These are phyloP conservation scores for Imbricaverruca yamaguchii DNA, from an alignment of 2,888 invertebrate species.

Conservation along the genomic window DNA sequence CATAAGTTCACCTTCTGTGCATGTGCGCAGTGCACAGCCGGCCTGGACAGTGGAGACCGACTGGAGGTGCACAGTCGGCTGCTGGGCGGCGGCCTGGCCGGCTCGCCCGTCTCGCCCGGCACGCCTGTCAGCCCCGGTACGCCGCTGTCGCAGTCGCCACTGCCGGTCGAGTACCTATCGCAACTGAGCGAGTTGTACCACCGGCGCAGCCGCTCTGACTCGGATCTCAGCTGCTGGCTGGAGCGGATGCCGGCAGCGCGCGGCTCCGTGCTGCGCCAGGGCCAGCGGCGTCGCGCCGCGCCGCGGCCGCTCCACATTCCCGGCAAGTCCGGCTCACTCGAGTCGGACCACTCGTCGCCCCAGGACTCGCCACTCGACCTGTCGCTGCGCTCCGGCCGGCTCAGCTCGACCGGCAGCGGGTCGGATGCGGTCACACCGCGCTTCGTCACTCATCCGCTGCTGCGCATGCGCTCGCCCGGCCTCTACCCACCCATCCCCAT, in stretches of 20 bases:
- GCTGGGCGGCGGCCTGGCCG: slow-evolving; percentile 3
- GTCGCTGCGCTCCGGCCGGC: slow-evolving; percentile 47
- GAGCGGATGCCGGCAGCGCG: slow-evolving; percentile 26
- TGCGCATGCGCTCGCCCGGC: slow-evolving; percentile 23
- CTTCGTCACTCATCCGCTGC: not conserved
- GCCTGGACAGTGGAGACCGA: not conserved
- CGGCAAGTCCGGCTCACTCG: slow-evolving; percentile 46
- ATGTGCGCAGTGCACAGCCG: slow-evolving; percentile 3
- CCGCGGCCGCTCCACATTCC: slow-evolving; percentile 25
- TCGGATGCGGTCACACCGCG: not conserved
- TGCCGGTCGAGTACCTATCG: slow-evolving; percentile 13
- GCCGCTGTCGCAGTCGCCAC: slow-evolving; percentile 14
- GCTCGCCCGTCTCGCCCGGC: not conserved
- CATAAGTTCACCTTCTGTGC: slow-evolving; percentile 17
- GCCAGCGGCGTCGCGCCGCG: slow-evolving; percentile 32
- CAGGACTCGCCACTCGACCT: slow-evolving; percentile 80
- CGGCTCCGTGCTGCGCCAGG: slow-evolving; percentile 34
- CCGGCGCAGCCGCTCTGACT: slow-evolving; percentile 57
- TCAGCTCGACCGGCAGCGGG: not conserved
- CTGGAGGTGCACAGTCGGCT: slow-evolving; percentile 12
- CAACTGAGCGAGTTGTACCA: slow-evolving; percentile 36
- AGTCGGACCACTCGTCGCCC: slow-evolving; percentile 51
- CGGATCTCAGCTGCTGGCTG: slow-evolving; percentile 46
- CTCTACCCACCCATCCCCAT: slow-evolving; percentile 56
- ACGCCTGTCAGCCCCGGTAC: not conserved